Base-by-base conservation (phyloP, 2,888 invertebrate species). In the Aleiodes testaceus region DNA sequence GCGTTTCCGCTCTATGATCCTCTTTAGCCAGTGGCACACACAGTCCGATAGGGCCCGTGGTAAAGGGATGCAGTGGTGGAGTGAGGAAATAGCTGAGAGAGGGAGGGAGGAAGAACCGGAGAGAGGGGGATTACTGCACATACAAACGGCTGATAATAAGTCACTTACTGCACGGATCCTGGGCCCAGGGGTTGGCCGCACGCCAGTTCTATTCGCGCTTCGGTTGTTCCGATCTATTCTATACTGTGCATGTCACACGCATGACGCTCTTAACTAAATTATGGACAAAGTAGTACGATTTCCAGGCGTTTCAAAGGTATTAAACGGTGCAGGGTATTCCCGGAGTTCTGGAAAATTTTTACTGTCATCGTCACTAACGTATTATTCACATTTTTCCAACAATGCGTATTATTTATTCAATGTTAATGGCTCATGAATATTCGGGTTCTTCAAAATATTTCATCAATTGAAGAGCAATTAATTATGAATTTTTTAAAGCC, bases 221-320 rank as follows among this genome's bases (percentile, higher is more conserved):
- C 85, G 84, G 84, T 86, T 86, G 85, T 86, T 85, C 85, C 85
- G 85, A 86, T 86, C 85, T 83, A 85, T 86, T 85, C 85, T 84
- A 84, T 85, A 84, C 84, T 80, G 81, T 79, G 77, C 85, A 82
- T 83, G 86, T 87, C 87, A 87, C 85, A 86, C 86, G 86, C 87
- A 87, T 87, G 87, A 85, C 86, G 85, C 85, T 85, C 86, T 87
- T 86, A 85, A 84, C 85, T 87, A 86, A 87, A 86, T 87, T 87
- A 87, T 87, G 86, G 86, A 86, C 85, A 86, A 87, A 86, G 87
- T 87, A 82, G 83, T 85, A 77, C 83, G 84, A 86, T 85, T 84
- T 79, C 81, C 79, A 66, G 69, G 36, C 70, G 66, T 66, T 66
- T 66, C 11, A 45, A 44, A 79, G 79, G 80, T 83, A 81, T 36